Conservation (phyloP, 2,797 vertebrate species). For the Macroramphosus scolopax region DNA sequence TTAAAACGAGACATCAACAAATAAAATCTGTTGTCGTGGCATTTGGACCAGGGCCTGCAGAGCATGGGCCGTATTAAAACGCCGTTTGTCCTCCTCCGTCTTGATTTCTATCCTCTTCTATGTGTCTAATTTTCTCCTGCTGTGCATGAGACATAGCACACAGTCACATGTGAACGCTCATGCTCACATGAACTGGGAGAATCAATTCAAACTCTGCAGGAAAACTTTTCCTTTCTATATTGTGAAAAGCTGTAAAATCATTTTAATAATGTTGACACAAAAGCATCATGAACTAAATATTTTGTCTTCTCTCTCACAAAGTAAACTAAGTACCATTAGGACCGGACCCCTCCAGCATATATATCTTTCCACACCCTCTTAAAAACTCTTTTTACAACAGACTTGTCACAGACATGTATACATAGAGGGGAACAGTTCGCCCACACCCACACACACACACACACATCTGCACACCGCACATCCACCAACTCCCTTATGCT, state of each 20-base stretch:
- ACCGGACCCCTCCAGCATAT: slow-evolving; percentile 58
- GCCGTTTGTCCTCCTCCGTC: slow-evolving; percentile 42
- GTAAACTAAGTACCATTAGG: slow-evolving; percentile 70
- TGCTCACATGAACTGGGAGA: slow-evolving; percentile 30
- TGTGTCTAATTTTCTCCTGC: slow-evolving; percentile 41
- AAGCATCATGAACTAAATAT: slow-evolving; percentile 70
- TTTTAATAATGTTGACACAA: slow-evolving; percentile 60
- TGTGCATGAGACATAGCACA: slow-evolving; percentile 35
- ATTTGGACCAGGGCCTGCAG: slow-evolving; percentile 61
- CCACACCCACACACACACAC: slow-evolving; percentile 67
- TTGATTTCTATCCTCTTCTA: slow-evolving; percentile 34
- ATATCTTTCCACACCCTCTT: slow-evolving; percentile 62
- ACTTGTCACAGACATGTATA: slow-evolving; percentile 73
- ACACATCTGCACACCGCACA: slow-evolving; percentile 62
- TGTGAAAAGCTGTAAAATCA: slow-evolving; percentile 40
- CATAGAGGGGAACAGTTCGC: slow-evolving; percentile 68
- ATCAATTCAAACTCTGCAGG: slow-evolving; percentile 44
- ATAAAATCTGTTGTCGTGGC: slow-evolving; percentile 67
- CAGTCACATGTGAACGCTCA: slow-evolving; percentile 34
- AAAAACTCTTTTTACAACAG: slow-evolving; percentile 70
- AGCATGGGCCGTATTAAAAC: slow-evolving; percentile 47
- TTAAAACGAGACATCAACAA: slow-evolving; percentile 72
- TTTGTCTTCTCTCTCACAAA: slow-evolving; percentile 63
- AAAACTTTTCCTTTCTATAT: slow-evolving; percentile 42
- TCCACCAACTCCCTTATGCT: slow-evolving; percentile 73